phyloP scores from a whole-genome alignment of 2,888 invertebrate species.

The Lasioglossum lativentre region DNA sequence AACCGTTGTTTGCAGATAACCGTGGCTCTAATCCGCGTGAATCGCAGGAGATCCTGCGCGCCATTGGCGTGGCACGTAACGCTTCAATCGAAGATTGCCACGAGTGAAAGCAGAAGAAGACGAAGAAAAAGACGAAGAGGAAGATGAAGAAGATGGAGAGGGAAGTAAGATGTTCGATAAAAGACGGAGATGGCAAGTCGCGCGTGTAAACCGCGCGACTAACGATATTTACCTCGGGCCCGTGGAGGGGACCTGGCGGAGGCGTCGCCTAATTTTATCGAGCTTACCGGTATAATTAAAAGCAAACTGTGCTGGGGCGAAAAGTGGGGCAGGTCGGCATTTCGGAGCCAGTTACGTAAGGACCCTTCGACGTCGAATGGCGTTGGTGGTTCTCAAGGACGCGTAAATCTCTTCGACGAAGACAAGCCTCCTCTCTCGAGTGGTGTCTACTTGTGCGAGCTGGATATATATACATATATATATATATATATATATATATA shows the following conservation, averaged over 20 bases:
- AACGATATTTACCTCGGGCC: slow-evolving; percentile 59
- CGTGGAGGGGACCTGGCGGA: slow-evolving; percentile 28
- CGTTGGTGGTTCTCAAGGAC: slow-evolving; percentile 61
- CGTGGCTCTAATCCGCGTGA: neutral
- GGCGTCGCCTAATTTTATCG: slow-evolving; percentile 56
- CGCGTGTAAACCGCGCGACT: slow-evolving; percentile 46
- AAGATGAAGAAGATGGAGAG: neutral
- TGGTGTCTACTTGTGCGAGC: neutral
- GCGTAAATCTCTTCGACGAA: slow-evolving; percentile 64
- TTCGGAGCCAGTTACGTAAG: slow-evolving; percentile 65
- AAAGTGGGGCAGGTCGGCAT: slow-evolving; percentile 68
- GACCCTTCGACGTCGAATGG: slow-evolving; percentile 60
- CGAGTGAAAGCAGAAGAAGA: neutral
- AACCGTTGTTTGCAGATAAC: slow-evolving; percentile 9
- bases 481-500: neutral
- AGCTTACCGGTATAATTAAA: slow-evolving; percentile 66
- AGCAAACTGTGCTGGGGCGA: slow-evolving; percentile 62
- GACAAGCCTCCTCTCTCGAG: slow-evolving; percentile 10
- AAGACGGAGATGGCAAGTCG: slow-evolving; percentile 8
- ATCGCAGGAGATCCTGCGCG: neutral
- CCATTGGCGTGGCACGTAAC: slow-evolving; percentile 4
- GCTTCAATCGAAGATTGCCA: neutral
- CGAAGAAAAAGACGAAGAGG: neutral
- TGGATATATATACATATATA: neutral
- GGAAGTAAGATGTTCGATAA: slow-evolving; percentile 6